phyloP scores from a whole-genome alignment of 2,888 invertebrate species.

The Diarsia brunnea region DNA sequence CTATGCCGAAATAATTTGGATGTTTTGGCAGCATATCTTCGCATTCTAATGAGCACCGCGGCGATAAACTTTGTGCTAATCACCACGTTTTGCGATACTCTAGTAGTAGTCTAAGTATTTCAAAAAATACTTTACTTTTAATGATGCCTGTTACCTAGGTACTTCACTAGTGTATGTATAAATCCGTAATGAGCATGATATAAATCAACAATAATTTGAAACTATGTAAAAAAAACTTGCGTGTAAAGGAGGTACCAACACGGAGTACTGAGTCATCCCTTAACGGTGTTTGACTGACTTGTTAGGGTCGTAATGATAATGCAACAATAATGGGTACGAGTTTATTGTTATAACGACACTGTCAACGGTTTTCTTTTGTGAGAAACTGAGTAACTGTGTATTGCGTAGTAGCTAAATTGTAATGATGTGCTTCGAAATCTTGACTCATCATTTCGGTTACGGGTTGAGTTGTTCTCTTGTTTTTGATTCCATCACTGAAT shows the following conservation, averaged over 20 bases:
- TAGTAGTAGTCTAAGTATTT: background rate
- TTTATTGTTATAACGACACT: conserved; percentile 39
- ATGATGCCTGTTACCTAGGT: conserved; percentile 9
- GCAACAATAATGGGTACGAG: conserved; percentile 49
- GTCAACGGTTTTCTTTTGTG: conserved; percentile 34
- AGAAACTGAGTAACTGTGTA: conserved; percentile 12
- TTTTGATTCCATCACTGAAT: conserved; percentile 11
- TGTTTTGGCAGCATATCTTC: conserved; percentile 45
- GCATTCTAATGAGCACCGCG: conserved; percentile 8
- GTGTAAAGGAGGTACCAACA: conserved; percentile 10
- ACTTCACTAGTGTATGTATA: background rate
- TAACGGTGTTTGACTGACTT: conserved; percentile 29
- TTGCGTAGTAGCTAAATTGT: conserved; percentile 40
- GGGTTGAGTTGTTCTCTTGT: background rate
- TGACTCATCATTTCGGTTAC: conserved; percentile 36
- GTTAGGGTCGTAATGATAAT: conserved; percentile 52
- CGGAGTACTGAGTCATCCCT: conserved; percentile 46
- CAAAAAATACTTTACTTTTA: conserved; percentile 39
- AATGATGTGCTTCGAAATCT: conserved; percentile 32
- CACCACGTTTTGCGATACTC: conserved; percentile 23
- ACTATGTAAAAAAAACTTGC: conserved; percentile 9
- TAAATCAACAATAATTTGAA: conserved; percentile 29
- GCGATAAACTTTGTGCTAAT: conserved; percentile 15
- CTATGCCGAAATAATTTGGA: background rate
- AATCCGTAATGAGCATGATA: conserved; percentile 3